Evolutionary conservation across 1,140 invertebrate species (phyloP).

Genomic region (Penaeus japonicus): DNA sequence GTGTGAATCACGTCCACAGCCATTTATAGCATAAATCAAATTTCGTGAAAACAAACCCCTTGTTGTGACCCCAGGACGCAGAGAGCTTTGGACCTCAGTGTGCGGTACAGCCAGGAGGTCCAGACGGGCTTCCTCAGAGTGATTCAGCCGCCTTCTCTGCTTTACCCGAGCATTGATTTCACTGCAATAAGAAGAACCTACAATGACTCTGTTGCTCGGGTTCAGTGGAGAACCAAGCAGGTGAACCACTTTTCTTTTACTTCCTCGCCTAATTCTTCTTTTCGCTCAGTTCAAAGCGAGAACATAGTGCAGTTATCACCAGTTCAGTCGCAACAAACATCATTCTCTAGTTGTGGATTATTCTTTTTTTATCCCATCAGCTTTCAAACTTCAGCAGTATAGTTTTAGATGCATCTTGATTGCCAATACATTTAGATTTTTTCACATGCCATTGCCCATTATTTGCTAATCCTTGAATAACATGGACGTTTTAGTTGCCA

Average conservation of each 20-base stretch:
- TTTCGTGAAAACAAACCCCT: no score
- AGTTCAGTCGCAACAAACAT: no score
- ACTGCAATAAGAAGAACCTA: slow-evolving; percentile 61
- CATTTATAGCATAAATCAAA: no score
- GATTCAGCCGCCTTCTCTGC: slow-evolving; percentile 59
- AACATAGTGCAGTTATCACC: no score
- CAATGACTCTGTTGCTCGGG: slow-evolving; percentile 61
- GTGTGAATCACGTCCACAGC: no score
- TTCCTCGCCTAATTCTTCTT: not conserved
- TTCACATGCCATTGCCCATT: no score
- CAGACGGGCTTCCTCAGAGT: slow-evolving; percentile 62
- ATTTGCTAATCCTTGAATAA: no score
- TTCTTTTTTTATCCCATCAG: no score
- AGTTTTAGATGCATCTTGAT: no score
- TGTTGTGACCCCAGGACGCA: not conserved
- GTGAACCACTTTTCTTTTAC: slow-evolving; percentile 42
- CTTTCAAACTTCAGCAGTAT: no score
- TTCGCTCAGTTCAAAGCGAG: not conserved
- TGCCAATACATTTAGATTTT: no score
- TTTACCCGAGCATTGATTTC: slow-evolving; percentile 62
- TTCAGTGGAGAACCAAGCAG: slow-evolving; percentile 64
- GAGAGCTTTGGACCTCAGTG: slow-evolving; percentile 32
- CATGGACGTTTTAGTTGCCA: not conserved
- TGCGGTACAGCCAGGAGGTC: slow-evolving; percentile 40
- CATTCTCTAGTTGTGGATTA: no score